These are phyloP conservation scores for Microcaecilia unicolor DNA, from an alignment of 2,797 vertebrate species.

Conservation along the genomic window DNA sequence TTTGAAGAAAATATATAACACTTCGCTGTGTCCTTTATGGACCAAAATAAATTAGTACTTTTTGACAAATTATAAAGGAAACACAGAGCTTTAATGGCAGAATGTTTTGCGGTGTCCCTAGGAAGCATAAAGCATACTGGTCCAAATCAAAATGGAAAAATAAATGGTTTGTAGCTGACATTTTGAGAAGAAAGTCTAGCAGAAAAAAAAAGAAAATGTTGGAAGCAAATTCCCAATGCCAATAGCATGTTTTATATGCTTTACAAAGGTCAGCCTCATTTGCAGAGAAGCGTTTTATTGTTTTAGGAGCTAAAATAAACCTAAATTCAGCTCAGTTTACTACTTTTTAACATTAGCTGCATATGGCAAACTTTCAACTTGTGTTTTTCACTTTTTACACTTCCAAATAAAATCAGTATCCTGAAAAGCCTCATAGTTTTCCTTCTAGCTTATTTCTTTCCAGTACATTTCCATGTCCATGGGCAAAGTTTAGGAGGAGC, in stretches of 20 bases:
- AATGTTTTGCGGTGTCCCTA: conserved; percentile 3
- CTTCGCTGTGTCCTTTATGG: conserved; percentile 9
- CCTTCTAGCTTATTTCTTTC: too few species aligned
- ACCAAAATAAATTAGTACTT: conserved; percentile 8
- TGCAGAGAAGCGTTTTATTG: background rate
- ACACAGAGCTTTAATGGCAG: background rate
- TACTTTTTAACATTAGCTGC: too few species aligned
- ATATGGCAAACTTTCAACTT: too few species aligned
- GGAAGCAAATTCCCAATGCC: conserved; percentile 36
- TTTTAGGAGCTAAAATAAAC: conserved; percentile 1
- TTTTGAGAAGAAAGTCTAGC: conserved; percentile 63
- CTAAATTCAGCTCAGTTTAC: conserved; percentile 3
- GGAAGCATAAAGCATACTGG: conserved; percentile 42
- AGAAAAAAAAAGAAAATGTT: conserved; percentile 63
- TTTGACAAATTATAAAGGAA: conserved; percentile 20
- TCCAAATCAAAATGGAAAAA: conserved; percentile 65
- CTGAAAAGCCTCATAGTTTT: too few species aligned
- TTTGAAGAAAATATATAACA: background rate
- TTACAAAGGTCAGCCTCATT: conserved; percentile 21
- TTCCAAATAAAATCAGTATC: too few species aligned
- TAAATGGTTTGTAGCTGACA: conserved; percentile 57
- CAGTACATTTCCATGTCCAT: too few species aligned
- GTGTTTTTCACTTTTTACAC: too few species aligned
- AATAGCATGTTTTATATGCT: conserved; percentile 10
- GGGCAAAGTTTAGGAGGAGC: too few species aligned